Evolutionary conservation across 64 coral and sea anemone genomes (phyloP), one percentile per base, ranked within the genome.

Genomic region (Hydrozoanthus tunicans): DNA sequence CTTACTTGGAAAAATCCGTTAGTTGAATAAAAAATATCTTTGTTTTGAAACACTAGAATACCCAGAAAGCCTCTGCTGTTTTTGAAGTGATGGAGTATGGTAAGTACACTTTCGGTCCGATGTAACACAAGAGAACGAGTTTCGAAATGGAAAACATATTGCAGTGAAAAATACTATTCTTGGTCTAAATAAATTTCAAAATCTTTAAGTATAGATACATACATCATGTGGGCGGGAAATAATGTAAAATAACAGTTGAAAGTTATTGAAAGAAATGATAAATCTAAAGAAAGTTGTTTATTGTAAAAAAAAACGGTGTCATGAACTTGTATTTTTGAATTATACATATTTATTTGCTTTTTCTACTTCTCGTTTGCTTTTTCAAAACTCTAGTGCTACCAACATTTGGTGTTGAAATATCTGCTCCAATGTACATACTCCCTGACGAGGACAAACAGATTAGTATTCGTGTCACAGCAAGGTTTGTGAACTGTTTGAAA

Each of bases 1-100:
- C 32, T 43, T 43, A 43, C 32, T 43, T 43, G 32, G 32, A 43
- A 43, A 43, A 1, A 1, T 43, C 32, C 2, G 32, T 43, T 43
- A 43, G 32, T 2, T 43, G 2, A 43, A 43, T 20, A 20, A 43
- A 0, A 43, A 43, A 2, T 43, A 43, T 43, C 32, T 43, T 43
- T 43, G 32, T 43, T 43, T 43, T 43, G 32, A 43, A 43, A 51
- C 26, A 27, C 20, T 12, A 79, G 77, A 79, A 79, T n/a, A 56
- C 77, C 5, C 77, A 79, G 77, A 79, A 79, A 20, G 23, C 77
- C 2, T 79, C 77, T 8, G 8, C 53, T 3, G 55, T 15, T 15
- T 79, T 79, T 58, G 53, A 79, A 55, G 77, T 79, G 7, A 79
- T 23, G 77, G 15, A 79, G 14, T 79, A 79, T 54, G 77, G 77